These are phyloP conservation scores for Girardinus metallicus DNA, from an alignment of 2,797 vertebrate species.

Conservation along the genomic window DNA sequence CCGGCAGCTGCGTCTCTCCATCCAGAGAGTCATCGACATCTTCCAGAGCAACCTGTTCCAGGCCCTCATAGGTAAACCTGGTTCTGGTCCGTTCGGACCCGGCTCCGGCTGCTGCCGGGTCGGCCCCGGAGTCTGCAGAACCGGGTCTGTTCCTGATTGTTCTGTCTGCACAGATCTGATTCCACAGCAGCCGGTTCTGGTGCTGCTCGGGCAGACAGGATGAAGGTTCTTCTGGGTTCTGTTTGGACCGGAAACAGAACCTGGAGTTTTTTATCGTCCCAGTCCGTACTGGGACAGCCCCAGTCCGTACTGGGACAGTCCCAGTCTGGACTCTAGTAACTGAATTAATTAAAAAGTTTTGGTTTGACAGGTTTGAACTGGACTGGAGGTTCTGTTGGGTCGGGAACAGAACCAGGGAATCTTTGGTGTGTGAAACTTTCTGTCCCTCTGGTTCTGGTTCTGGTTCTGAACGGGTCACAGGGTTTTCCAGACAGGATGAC, in stretches of 20 bases:
- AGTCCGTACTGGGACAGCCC: too few species aligned
- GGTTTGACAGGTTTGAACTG: too few species aligned
- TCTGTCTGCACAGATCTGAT: not conserved
- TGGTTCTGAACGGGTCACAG: too few species aligned
- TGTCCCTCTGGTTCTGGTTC: not conserved
- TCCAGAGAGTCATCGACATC: constrained; percentile 96
- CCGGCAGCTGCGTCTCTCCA: constrained; percentile 90
- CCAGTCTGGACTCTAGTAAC: too few species aligned
- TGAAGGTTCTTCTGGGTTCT: not conserved
- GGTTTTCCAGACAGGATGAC: not conserved
- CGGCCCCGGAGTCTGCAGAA: not conserved
- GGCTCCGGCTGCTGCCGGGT: not conserved
- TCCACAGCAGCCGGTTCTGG: not conserved
- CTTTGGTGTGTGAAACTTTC: too few species aligned
- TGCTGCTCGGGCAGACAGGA: too few species aligned
- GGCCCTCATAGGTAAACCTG: constrained; percentile 90
- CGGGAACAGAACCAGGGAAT: too few species aligned
- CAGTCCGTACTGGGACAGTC: too few species aligned
- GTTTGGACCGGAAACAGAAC: too few species aligned
- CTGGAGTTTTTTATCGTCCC: not conserved
- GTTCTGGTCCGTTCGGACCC: not conserved
- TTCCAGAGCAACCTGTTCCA: constrained; percentile 98
- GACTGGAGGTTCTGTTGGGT: too few species aligned
- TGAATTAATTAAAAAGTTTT: too few species aligned
- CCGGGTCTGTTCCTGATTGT: not conserved